Conservation (phyloP, 2,113 vertebrate genomes). For the Bagarius yarrelli region DNA sequence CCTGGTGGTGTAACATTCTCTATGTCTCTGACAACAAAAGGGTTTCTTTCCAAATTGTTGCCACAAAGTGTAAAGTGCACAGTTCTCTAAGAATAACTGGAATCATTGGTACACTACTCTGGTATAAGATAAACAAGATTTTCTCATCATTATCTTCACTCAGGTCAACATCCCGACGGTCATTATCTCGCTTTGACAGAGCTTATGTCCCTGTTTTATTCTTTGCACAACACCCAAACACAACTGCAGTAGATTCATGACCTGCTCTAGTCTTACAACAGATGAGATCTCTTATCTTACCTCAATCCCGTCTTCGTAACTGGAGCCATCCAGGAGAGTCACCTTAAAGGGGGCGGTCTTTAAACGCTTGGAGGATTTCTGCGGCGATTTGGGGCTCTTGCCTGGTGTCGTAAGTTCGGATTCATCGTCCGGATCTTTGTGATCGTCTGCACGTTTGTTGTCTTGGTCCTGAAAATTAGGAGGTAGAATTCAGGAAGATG, state of each 20-base stretch:
- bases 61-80: too few species aligned
- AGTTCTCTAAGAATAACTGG: too few species aligned
- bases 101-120: too few species aligned
- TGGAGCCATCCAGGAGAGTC: slow-evolving; percentile 84
- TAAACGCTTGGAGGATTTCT: slow-evolving; percentile 86
- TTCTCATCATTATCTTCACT: neutral
- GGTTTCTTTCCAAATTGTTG: too few species aligned
- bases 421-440: slow-evolving; percentile 81
- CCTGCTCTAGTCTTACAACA: neutral
- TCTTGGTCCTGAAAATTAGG: slow-evolving; percentile 63
- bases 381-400: slow-evolving; percentile 90
- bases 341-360: slow-evolving; percentile 88
- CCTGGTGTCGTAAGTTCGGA: slow-evolving; percentile 90
- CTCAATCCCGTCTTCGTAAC: slow-evolving; percentile 89
- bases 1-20: too few species aligned
- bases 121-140: too few species aligned
- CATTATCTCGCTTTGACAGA: neutral
- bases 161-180: neutral
- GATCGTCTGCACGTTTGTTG: slow-evolving; percentile 69
- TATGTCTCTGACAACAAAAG: too few species aligned
- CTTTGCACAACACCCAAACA: neutral
- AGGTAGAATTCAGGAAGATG: neutral
- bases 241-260: slow-evolving; percentile 12
- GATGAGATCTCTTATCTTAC: slow-evolving; percentile 65
- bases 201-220: neutral